Evolutionary conservation across 2,797 vertebrate species (phyloP).

Genomic region (Selene dorsalis): DNA sequence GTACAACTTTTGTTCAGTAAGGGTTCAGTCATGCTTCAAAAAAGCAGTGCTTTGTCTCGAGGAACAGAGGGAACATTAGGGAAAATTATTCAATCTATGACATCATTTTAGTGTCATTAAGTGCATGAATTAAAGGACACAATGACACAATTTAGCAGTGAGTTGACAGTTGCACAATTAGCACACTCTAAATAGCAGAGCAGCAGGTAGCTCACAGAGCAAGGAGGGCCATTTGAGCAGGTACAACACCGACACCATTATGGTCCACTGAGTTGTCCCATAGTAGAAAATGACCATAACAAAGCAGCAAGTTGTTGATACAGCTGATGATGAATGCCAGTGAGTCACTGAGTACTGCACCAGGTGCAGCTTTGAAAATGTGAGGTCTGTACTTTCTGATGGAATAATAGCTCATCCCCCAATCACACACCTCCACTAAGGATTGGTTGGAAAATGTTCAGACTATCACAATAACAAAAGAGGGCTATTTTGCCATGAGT

Average conservation of each 20-base stretch:
- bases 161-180: slow-evolving; percentile 16
- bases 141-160: slow-evolving; percentile 19
- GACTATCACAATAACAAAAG: background rate
- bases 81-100: background rate
- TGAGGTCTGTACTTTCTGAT: slow-evolving; percentile 1
- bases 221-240: slow-evolving; percentile 10
- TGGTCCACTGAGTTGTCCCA: background rate
- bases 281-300: slow-evolving; percentile 29
- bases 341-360: slow-evolving; percentile 3
- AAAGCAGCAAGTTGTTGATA: slow-evolving; percentile 30
- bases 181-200: slow-evolving; percentile 12
- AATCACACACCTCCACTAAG: background rate
- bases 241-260: slow-evolving; percentile 11
- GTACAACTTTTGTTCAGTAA: background rate
- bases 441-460: background rate
- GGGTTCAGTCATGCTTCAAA: background rate
- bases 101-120: slow-evolving; percentile 27
- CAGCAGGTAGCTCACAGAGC: background rate
- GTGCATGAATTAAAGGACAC: slow-evolving; percentile 31
- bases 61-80: background rate
- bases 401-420: background rate
- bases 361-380: slow-evolving; percentile 17
- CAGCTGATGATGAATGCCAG: slow-evolving; percentile 4
- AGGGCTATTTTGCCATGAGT: background rate
- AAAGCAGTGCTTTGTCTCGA: background rate